Base-by-base conservation (phyloP, 2,113 vertebrate genomes). In the Echinops telfairi region DNA sequence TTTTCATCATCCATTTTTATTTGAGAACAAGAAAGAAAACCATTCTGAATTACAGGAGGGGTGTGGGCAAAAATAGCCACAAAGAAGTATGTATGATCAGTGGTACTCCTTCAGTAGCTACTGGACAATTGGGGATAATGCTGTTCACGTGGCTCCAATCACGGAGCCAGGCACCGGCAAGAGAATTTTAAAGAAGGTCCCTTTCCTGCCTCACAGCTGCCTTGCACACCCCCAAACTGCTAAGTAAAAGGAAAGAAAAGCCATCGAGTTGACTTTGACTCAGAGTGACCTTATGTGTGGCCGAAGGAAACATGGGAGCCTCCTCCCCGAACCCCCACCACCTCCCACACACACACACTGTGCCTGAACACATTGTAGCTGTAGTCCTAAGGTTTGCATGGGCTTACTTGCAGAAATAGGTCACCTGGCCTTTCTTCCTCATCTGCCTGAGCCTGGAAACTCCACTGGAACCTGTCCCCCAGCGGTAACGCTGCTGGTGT, bases 171-270 rank as follows among this genome's bases (percentile, higher is more conserved):
- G 43, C 36, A 43, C 78, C 53, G 25, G 25, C 29, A 78, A 90
- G 75, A 73, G 6, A 58, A 76, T 82, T 84, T 88, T 40, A 31
- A 84, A 79, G 4, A 33, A 33, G 78, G 79, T 88, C 62, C 85
- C 38, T 82, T 77, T 22, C 31, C 23, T 31, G 58, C 27, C 14
- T 70, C 29, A 23, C 17, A 9, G 16, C n/a, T 43, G 83, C 70
- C 87, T 58, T 78, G 75, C 33, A 68, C 5, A 79, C 29, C 43
- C n/a, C 19, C 82, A 85, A 57, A 75, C 22, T 70, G 6, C 25
- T 75, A 11, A 5, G n/a, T 84, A 75, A 75, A 78, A 85, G 27
- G 25, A 82, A 86, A 94, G 31, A 85, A 88, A 70, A 58, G 33
- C 19, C 33, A 20, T 36, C 71, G 3, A 16, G 8, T 22, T 36